Base-by-base conservation (phyloP, 1,140 invertebrate genomes). In the Halesus radiatus region DNA sequence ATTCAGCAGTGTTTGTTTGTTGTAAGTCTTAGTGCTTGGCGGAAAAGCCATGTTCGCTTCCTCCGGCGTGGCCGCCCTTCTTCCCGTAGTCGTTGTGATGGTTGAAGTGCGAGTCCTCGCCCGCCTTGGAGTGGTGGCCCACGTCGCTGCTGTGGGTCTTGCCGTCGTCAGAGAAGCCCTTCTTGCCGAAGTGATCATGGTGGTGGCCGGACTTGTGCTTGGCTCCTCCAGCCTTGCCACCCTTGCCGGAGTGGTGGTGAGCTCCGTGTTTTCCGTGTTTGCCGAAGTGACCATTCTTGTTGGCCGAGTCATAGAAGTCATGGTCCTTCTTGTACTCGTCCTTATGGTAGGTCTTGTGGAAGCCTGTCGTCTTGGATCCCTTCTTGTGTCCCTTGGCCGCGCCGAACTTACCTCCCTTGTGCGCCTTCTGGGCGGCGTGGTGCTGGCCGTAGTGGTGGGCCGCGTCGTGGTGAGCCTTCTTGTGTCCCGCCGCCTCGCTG, bases 311-410 rank as follows among this genome's bases (percentile, higher is more conserved):
- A 84, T 94, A 94, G 87, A 94, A 94, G 79, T 92, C 91, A 72
- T 93, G 93, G 81, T 94, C 92, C 85, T 94, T 94, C 85, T 94
- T 94, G 88, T 91, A 94, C 85, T 94, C 94, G 84, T 94, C 93
- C 87, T 94, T 94, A 87, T 91, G 90, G 85, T 92, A 94, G 2
- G 93, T 91, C 82, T 94, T 94, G 86, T 94, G 93, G 87, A 91
- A 94, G 20, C 93, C 94, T 3, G 89, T 93, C 5, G 92, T 92
- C 78, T 93, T 93, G 68, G 92, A 91, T 2, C 93, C 93, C 84
- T 94, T 94, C 85, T 92, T 93, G 86, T 92, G 90, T 82, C 92
- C 91, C 82, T 93, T 92, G 84, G 93, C 93, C 82, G 93, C 91
- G 22, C 93, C 93, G 84, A 93, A 92, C 81, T 94, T 92, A 18